Evolutionary conservation across 2,113 vertebrate species (phyloP).

Genomic region (Hyperopisus bebe): DNA sequence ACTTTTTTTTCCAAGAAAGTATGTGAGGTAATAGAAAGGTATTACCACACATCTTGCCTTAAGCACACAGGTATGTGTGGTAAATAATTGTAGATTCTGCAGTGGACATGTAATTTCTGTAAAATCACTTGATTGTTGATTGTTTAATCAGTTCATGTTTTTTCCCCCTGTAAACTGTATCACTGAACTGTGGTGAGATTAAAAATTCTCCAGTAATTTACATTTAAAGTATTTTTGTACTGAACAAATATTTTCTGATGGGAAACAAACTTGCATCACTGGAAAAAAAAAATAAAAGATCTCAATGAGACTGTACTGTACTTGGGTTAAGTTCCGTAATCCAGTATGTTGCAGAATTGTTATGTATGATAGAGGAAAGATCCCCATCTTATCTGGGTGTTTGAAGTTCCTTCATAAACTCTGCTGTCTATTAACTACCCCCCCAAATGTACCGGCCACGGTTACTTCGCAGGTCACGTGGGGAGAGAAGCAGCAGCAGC

Average conservation of each 20-base stretch:
- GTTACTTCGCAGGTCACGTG: not conserved
- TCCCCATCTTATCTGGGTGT: not conserved
- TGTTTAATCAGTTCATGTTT: not conserved
- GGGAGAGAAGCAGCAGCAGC: not conserved
- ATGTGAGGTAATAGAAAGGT: not conserved
- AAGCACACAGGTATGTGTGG: not conserved
- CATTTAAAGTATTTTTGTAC: constrained; percentile 6
- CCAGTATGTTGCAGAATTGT: not conserved
- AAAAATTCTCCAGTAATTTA: not conserved
- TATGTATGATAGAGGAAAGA: not conserved
- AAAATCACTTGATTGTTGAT: not conserved
- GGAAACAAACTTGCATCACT: not conserved
- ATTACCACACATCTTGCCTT: not conserved
- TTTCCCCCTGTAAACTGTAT: not conserved
- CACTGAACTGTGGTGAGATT: not conserved
- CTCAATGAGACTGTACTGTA: not conserved
- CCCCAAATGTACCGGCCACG: not conserved
- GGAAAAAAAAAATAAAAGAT: not conserved
- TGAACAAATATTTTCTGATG: not conserved
- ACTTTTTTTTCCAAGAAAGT: not conserved
- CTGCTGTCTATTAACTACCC: not conserved
- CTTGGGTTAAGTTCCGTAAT: not conserved
- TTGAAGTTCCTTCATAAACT: not conserved
- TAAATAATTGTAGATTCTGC: not conserved
- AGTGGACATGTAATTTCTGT: not conserved